Conservation (phyloP, 2,797 vertebrate genomes). For the Macropus fuliginosus region DNA sequence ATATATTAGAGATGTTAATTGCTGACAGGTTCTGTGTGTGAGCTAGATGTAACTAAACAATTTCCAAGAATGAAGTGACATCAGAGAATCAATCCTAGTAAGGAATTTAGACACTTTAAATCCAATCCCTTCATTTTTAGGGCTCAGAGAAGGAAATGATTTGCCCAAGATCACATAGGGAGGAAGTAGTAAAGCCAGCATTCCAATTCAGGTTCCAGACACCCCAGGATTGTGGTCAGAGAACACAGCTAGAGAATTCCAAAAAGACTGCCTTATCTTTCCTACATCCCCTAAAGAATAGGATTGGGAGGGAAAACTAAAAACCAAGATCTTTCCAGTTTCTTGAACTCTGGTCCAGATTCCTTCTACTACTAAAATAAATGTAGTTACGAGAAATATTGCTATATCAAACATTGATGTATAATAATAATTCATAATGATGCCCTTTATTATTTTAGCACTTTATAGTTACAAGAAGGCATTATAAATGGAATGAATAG, state of each 20-base stretch:
- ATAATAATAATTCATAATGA: not conserved
- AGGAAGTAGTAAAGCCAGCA: not conserved
- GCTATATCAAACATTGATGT: not conserved
- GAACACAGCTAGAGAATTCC: not conserved
- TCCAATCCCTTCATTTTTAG: not conserved
- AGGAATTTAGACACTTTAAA: not conserved
- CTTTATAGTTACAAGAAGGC: not conserved
- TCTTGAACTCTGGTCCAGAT: not conserved
- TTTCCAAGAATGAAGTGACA: not conserved
- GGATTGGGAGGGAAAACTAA: not conserved
- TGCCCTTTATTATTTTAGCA: not conserved
- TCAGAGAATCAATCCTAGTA: not conserved
- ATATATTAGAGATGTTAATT: not conserved
- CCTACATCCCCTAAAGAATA: not conserved
- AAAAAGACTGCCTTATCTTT: not conserved
- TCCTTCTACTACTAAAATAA: not conserved
- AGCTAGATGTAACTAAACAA: not conserved
- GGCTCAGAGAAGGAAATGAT: not conserved
- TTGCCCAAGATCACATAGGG: not conserved
- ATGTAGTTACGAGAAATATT: not conserved
- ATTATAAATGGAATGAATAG: not conserved
- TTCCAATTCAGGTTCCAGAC: not conserved
- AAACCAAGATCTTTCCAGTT: not conserved
- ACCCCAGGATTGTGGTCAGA: not conserved
- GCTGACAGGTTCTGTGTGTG: not conserved